Percentiles rank a stretch among this genome's conserved stretches.
Conservation (phyloP, 2,797 vertebrate genomes). For the Rhabdophis nuchalis region DNA sequence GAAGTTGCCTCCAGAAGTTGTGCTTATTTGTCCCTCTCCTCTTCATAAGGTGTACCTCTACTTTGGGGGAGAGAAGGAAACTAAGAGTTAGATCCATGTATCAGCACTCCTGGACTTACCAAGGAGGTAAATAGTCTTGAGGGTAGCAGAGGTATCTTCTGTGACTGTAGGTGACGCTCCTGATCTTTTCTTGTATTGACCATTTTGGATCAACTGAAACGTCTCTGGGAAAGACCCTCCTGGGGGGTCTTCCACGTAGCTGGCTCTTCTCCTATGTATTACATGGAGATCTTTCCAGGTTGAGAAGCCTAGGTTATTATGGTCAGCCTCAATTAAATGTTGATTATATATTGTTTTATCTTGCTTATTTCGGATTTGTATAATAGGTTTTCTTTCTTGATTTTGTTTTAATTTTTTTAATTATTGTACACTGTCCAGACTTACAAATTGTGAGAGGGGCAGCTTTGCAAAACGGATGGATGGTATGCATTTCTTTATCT, state of each 20-base stretch:
- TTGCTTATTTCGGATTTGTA: background rate
- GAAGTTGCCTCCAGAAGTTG: too few relatives aligned
- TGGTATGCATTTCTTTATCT: background rate
- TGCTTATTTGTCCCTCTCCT: background rate
- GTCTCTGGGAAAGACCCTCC: background rate
- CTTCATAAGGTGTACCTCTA: background rate
- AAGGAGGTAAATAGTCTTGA: background rate
- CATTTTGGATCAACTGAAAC: background rate
- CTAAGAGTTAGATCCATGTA: background rate
- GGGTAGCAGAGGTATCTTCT: background rate
- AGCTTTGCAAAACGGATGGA: background rate
- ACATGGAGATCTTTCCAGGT: background rate
- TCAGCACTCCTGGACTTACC: background rate
- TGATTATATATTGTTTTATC: background rate
- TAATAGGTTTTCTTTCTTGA: background rate
- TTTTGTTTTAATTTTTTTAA: background rate
- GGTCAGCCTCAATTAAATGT: background rate
- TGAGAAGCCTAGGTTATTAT: background rate
- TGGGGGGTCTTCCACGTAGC: background rate
- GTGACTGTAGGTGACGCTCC: background rate
- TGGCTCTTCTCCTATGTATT: background rate
- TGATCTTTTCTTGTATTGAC: background rate
- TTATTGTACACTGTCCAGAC: background rate
- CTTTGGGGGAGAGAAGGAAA: background rate
- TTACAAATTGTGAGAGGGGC: background rate